phyloP scores from a whole-genome alignment of 2,797 vertebrate genomes.

The Neoniphon sammara region DNA sequence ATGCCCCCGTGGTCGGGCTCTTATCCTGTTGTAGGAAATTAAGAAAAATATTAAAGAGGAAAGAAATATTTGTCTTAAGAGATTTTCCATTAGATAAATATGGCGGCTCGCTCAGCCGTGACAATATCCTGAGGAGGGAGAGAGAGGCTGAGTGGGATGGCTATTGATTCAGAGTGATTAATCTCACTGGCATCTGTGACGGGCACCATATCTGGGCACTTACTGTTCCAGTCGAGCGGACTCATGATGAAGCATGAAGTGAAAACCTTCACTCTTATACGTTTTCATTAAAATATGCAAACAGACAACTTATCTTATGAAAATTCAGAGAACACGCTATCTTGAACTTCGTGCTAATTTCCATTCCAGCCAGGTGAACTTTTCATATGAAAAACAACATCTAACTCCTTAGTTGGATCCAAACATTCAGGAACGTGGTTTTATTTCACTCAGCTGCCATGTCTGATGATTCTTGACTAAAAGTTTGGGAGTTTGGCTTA shows the following conservation, averaged over 20 bases:
- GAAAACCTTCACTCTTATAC: not conserved
- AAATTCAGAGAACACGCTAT: not conserved
- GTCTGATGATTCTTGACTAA: too few relatives aligned
- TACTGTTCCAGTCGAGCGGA: constrained; percentile 33
- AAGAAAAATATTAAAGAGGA: constrained; percentile 31
- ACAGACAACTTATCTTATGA: not conserved
- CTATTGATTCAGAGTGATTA: constrained; percentile 61
- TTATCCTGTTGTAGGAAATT: constrained; percentile 30
- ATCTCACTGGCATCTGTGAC: constrained; percentile 49
- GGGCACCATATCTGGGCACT: constrained; percentile 22
- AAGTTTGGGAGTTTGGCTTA: not conserved
- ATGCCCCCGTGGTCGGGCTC: not conserved
- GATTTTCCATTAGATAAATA: constrained; percentile 42
- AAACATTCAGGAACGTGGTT: not conserved
- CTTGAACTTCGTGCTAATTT: not conserved
- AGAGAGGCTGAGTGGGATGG: constrained; percentile 25
- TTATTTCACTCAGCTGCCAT: not conserved
- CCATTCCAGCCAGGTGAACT: not conserved
- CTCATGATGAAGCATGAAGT: not conserved
- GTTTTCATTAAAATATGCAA: not conserved
- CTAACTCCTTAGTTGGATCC: constrained; percentile 1
- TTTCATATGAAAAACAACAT: constrained; percentile 3
- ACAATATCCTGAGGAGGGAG: constrained; percentile 54
- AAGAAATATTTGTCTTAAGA: constrained; percentile 1
- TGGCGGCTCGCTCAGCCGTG: constrained; percentile 24